These are phyloP conservation scores for Argyresthia albistria DNA, from an alignment of 2,888 invertebrate species.

Conservation along the genomic window DNA sequence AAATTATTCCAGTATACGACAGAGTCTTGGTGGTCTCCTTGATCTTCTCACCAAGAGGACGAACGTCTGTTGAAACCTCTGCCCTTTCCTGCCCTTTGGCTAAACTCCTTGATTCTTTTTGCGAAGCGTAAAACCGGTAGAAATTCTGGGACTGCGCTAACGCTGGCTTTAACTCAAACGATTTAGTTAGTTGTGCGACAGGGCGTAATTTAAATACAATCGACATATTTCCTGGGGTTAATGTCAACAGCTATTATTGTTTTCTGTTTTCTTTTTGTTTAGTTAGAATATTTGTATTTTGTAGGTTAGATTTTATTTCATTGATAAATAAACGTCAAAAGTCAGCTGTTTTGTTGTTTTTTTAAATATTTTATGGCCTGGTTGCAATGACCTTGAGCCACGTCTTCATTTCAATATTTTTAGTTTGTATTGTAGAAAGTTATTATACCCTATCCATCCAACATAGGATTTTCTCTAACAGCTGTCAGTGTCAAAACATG, in stretches of 20 bases:
- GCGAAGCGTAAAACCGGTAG: slow-evolving; percentile 17
- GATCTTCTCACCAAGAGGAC: slow-evolving; percentile 81
- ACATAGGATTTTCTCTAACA: no score
- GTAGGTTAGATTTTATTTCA: background rate
- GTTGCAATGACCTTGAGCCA: no score
- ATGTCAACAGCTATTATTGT: no score
- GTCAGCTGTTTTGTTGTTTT: no score
- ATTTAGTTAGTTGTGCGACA: slow-evolving; percentile 29
- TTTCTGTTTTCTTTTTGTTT: background rate
- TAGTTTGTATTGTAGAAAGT: no score
- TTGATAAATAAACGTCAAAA: no score
- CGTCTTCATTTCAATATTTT: no score
- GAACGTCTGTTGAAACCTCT: slow-evolving; percentile 71
- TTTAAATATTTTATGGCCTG: no score
- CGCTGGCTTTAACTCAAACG: slow-evolving; percentile 16
- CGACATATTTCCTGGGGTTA: slow-evolving; percentile 39
- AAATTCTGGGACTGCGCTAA: background rate
- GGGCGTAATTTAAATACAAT: slow-evolving; percentile 52
- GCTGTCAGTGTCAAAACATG: no score
- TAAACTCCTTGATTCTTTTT: slow-evolving; percentile 35
- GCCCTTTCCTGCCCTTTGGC: slow-evolving; percentile 44
- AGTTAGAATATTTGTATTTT: background rate
- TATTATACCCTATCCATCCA: no score
- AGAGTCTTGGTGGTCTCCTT: slow-evolving; percentile 93
- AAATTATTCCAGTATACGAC: slow-evolving; percentile 86